Evolutionary conservation across 2,888 invertebrate genomes (phyloP), one percentile per base, ranked within the genome.

Genomic region (Escarpia spicata): DNA sequence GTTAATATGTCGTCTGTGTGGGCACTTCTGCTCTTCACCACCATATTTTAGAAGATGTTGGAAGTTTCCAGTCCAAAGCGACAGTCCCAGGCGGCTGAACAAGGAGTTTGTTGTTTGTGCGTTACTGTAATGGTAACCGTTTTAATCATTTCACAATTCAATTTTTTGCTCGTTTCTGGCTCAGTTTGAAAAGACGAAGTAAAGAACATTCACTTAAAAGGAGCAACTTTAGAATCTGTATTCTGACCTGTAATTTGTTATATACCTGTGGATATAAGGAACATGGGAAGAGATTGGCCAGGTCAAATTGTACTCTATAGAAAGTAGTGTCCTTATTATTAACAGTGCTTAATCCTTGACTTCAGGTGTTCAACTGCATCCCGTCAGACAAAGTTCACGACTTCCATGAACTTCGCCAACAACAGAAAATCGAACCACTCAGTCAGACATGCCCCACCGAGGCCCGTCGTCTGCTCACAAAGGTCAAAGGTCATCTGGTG

Each of bases 401-500:
- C 4, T 99, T 99, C 96, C 97, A 97, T 0, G 97, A 98, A 94
- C 91, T 91, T 15, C 31, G 26, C 45, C 43, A 92, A 15, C 91
- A 93, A 31, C 98, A 98, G 95, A 97, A 98, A 93, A 97, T 98
- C 93, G 96, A 97, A 93, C 97, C 98, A 0, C 96, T 99, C 19
- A 98, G 98, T 96, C 97, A 97, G 93, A 97, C 97, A 0, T 98
- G 99, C 96, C 98, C 98, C 9, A 97, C 97, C 19, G 96, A 97
- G 92, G 98, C 99, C 3, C 94, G 94, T 43, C 94, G 95, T 26
- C 97, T 97, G 94, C 97, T 98, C 94, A 91, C 45, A 19, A 97
- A 98, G 95, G 98, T 99, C 93, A 97, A 98, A 97, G 99, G 99
- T 0, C 97, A 98, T 96, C 96, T 99, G 93, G 99, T 99, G 0